phyloP scores from a whole-genome alignment of 92 coral and sea anemone genomes.

The Palythoa grandiflora region DNA sequence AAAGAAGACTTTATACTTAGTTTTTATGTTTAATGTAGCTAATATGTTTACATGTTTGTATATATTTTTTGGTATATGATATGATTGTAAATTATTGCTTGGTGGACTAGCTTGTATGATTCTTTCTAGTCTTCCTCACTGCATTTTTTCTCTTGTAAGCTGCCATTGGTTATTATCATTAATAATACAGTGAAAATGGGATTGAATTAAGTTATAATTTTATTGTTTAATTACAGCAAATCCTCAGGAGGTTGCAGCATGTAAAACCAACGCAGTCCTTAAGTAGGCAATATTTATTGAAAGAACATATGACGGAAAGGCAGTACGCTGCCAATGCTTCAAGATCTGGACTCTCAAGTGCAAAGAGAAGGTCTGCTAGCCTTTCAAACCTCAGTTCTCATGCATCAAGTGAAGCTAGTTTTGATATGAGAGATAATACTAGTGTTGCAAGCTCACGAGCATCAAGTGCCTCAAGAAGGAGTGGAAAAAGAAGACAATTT shows the following conservation, averaged over 20 bases:
- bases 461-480: constrained; percentile 70
- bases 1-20: too few species aligned
- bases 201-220: not conserved
- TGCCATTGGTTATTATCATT: too few species aligned
- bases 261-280: constrained; percentile 81
- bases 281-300: constrained; percentile 76
- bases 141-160: too few species aligned
- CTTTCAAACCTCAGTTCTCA: constrained; percentile 57
- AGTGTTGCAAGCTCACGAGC: constrained; percentile 80
- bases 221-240: constrained; percentile 68
- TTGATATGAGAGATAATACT: constrained; percentile 66
- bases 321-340: constrained; percentile 77
- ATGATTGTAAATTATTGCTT: too few species aligned
- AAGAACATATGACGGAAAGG: constrained; percentile 75
- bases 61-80: too few species aligned
- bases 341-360: constrained; percentile 78
- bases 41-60: too few species aligned
- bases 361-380: constrained; percentile 67
- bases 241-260: constrained; percentile 86
- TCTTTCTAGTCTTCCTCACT: too few species aligned
- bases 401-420: constrained; percentile 78
- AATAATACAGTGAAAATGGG: too few species aligned
- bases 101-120: too few species aligned
- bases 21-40: too few species aligned
- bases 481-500: constrained; percentile 47